Conservation (phyloP, 2,113 vertebrate genomes). For the Chaetodon auriga region DNA sequence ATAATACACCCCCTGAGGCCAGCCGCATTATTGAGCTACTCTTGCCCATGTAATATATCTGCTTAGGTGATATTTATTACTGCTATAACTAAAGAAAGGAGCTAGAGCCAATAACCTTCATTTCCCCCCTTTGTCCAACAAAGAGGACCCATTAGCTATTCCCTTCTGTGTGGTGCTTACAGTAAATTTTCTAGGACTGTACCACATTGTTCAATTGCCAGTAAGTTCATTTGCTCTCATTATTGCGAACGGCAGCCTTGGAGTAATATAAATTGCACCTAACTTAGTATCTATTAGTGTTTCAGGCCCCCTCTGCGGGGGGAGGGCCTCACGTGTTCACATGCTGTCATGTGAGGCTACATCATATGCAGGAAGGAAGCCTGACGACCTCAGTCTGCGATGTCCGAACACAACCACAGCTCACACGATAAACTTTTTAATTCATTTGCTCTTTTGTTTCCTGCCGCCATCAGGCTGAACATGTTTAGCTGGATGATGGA, state of each 20-base stretch:
- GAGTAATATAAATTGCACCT: slow-evolving; percentile 18
- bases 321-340: too few relatives aligned
- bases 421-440: neutral
- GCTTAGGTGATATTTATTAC: slow-evolving; percentile 59
- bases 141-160: slow-evolving; percentile 45
- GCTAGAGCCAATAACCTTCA: slow-evolving; percentile 52
- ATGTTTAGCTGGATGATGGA: neutral
- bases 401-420: neutral
- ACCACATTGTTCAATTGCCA: slow-evolving; percentile 17
- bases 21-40: slow-evolving; percentile 53
- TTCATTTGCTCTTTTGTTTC: neutral
- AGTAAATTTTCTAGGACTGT: slow-evolving; percentile 21
- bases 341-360: too few relatives aligned
- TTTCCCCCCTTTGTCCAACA: slow-evolving; percentile 34
- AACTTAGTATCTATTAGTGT: slow-evolving; percentile 15
- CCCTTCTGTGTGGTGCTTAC: slow-evolving; percentile 15
- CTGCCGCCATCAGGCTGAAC: neutral
- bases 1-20: slow-evolving; percentile 43
- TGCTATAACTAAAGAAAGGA: slow-evolving; percentile 54
- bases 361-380: too few relatives aligned
- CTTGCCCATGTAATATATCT: slow-evolving; percentile 52
- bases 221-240: slow-evolving; percentile 24
- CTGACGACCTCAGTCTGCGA: neutral
- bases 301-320: neutral
- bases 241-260: neutral